phyloP scores from a whole-genome alignment of 2,113 vertebrate genomes.

The Phylloscopus trochiloides region DNA sequence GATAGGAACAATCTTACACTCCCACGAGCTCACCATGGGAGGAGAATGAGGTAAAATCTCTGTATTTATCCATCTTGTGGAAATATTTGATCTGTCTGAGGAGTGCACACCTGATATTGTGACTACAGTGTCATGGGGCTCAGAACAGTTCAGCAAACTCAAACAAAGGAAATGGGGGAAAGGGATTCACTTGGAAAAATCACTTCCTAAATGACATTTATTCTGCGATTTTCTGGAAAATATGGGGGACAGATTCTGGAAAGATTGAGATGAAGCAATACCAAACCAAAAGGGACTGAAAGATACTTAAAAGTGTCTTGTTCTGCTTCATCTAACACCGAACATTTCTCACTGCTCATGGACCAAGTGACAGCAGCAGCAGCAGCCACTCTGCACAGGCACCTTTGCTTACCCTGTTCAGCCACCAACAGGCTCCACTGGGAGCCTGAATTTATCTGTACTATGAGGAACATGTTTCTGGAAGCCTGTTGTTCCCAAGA shows the following conservation, averaged over 20 bases:
- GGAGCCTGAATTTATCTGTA: not conserved
- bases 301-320: not conserved
- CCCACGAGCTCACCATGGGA: not conserved
- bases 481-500: not conserved
- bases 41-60: not conserved
- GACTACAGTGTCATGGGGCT: rapidly evolving
- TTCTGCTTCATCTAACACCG: not conserved
- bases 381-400: not conserved
- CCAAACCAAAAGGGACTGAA: not conserved
- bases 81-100: not conserved
- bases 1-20: not conserved
- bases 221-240: not conserved
- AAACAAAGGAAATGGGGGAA: not conserved
- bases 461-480: not conserved
- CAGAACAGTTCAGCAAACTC: not conserved
- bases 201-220: not conserved
- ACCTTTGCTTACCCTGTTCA: not conserved
- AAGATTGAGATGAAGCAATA: not conserved
- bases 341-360: not conserved
- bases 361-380: not conserved
- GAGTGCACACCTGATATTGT: not conserved
- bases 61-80: not conserved
- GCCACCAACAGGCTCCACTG: not conserved
- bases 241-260: not conserved
- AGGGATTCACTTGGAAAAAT: not conserved